Conservation (phyloP, 2,113 vertebrate genomes). For the Microcebus lehilahytsara region DNA sequence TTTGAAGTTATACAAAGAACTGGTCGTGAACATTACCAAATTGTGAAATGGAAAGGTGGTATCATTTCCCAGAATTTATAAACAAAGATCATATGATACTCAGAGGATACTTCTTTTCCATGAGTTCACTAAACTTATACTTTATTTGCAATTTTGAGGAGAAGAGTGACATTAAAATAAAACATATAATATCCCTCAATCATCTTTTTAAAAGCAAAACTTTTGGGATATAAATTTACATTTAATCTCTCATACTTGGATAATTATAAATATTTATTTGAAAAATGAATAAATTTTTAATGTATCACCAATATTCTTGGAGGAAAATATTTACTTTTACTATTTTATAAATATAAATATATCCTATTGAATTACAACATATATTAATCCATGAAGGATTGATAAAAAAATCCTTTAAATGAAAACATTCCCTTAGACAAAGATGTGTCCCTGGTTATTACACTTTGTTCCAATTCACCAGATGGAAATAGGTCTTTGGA, state of each 20-base stretch:
- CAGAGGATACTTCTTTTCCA: neutral
- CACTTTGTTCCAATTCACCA: neutral
- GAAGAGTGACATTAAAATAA: neutral
- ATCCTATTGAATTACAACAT: neutral
- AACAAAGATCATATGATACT: neutral
- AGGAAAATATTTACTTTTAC: neutral
- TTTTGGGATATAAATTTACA: neutral
- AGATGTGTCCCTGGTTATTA: neutral
- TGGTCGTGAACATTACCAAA: neutral
- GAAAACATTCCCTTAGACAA: neutral
- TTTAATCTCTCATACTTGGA: neutral
- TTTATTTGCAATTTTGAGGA: neutral
- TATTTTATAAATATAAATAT: neutral
- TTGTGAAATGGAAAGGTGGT: neutral
- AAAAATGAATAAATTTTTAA: neutral
- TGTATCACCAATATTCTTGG: neutral
- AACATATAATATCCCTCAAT: neutral
- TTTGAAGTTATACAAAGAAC: neutral
- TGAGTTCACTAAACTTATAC: neutral
- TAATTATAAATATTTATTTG: slow-evolving; percentile 1
- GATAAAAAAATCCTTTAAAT: neutral
- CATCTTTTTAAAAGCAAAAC: neutral
- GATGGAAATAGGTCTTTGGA: neutral
- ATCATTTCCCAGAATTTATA: neutral
- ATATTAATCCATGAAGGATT: neutral